Evolutionary conservation across 1,140 invertebrate species (phyloP), one percentile per base, ranked within the genome.

Genomic region (Ectropis grisescens): DNA sequence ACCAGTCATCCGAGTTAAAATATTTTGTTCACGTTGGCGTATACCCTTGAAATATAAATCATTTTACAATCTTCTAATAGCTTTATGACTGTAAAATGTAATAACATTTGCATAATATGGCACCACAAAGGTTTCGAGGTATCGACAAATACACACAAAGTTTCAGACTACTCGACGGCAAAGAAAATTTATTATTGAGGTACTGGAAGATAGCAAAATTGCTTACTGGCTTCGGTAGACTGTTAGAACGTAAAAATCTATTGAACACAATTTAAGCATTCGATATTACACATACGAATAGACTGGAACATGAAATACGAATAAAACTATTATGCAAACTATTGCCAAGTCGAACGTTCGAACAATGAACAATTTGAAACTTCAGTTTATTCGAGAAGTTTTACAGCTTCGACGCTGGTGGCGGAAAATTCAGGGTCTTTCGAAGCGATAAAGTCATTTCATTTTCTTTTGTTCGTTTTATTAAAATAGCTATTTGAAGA

Each of bases 271-370:
- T 43, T 33, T 31, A 37, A 38, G 29, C 29, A 24, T 41, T 25
- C 35, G 37, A 47, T 47, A 47, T 38, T 35, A 39, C 39, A 41
- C 38, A 41, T 35, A 33, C 27, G 43, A 45, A 47, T 52, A 31
- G 34, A 44, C 25, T 33, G 12, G 28, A 36, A 48, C 37, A 41
- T 55, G 43, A 56, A 57, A 55, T 45, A 46, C 29, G 36, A 55
- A 65, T 66, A 69, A 59, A 64, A 66, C 54, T 46, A 58, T 69
- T 61, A 60, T 60, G 51, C 47, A 60, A 55, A 60, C 47, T 33
- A 41, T 55, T 8, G 16, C 27, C 29, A 49, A 54, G 27, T 53
- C 41, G 45, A 37, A 27, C 27, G 37, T 36, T 39, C 33, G 41
- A 47, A 51, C 37, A 40, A 41, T 46, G 42, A 39, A 29, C 33